Conservation (phyloP, 2,797 vertebrate species). For the Artibeus jamaicensis region DNA sequence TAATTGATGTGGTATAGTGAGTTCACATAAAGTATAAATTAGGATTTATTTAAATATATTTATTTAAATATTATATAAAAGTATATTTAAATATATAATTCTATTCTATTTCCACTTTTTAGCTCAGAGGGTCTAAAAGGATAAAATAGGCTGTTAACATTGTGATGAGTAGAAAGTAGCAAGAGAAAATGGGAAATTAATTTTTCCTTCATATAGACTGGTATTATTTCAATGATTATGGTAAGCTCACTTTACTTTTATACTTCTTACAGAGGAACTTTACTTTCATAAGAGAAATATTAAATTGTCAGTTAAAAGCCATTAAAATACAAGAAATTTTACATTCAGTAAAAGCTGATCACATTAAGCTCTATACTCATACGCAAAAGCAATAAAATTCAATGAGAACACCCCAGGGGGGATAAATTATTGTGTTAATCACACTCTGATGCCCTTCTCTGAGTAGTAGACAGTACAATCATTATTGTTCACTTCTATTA, state of each 20-base stretch:
- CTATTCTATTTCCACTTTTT: not conserved
- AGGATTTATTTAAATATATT: not conserved
- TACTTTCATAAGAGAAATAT: not conserved
- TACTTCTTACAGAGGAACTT: constrained; percentile 12
- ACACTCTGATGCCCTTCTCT: not conserved
- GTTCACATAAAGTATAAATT: not conserved
- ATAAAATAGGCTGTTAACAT: not conserved
- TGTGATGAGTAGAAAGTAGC: not conserved
- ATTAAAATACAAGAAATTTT: not conserved
- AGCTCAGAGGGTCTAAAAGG: not conserved
- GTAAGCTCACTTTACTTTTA: not conserved
- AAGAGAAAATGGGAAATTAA: not conserved
- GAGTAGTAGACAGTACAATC: not conserved
- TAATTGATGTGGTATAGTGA: not conserved
- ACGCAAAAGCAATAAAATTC: not conserved
- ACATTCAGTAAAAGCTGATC: constrained; percentile 20
- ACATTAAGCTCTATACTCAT: not conserved
- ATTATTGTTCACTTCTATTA: not conserved
- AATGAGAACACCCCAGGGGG: not conserved
- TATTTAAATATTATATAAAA: no score
- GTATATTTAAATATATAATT: not conserved
- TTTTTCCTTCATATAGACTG: not conserved
- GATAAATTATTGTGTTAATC: not conserved
- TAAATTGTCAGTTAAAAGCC: not conserved
- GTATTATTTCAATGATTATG: not conserved